Evolutionary conservation across 2,113 vertebrate species (phyloP).

Genomic region (Orycteropus afer): DNA sequence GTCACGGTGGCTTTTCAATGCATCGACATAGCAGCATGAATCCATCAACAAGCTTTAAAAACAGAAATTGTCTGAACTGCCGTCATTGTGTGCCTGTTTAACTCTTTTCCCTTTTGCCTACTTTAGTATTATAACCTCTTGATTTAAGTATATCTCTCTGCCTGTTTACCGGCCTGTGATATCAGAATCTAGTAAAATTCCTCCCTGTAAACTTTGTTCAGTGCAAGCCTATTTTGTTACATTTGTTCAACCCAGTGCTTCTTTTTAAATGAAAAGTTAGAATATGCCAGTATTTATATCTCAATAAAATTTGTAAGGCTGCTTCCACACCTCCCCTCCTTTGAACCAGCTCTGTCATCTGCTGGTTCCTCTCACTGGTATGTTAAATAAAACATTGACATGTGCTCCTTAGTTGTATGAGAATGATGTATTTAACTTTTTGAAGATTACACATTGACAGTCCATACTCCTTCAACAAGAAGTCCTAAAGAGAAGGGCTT

Average conservation of each 20-base stretch:
- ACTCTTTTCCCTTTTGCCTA: neutral
- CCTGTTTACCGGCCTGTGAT: neutral
- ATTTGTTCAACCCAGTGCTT: neutral
- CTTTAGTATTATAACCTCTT: slow-evolving; percentile 10
- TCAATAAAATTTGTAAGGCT: neutral
- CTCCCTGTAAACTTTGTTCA: neutral
- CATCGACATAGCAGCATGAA: slow-evolving; percentile 58
- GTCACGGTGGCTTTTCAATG: slow-evolving; percentile 64
- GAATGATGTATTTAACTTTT: slow-evolving; percentile 31
- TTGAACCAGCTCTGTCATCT: neutral
- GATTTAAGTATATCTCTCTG: neutral
- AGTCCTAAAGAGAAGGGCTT: neutral
- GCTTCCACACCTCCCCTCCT: neutral
- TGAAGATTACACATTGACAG: neutral
- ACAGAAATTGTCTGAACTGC: slow-evolving; percentile 52
- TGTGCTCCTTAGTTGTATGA: neutral
- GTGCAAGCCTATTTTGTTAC: neutral
- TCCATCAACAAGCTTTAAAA: slow-evolving; percentile 62
- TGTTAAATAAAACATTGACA: neutral
- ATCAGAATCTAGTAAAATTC: neutral
- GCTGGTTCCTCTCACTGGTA: neutral
- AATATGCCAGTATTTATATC: neutral
- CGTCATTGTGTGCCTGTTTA: slow-evolving; percentile 42
- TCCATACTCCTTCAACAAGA: neutral
- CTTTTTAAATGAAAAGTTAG: slow-evolving; percentile 24